These are phyloP conservation scores for Lochmaea capreae DNA, from an alignment of 2,888 invertebrate species.

Conservation along the genomic window DNA sequence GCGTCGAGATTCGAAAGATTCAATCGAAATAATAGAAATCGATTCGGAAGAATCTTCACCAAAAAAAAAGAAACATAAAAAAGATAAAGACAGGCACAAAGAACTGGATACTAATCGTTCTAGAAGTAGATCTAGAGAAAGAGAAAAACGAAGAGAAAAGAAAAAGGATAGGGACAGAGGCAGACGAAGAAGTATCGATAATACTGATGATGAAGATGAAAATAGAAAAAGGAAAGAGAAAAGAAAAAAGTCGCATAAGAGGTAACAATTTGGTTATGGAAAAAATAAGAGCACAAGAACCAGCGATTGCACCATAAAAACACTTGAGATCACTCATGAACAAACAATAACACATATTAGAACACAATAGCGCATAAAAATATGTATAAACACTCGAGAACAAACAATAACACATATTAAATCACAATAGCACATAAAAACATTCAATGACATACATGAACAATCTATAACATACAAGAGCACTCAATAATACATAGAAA, in stretches of 20 bases:
- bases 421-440: no score
- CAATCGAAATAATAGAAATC: conserved; percentile 45
- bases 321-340: no score
- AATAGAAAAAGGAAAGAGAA: conserved; percentile 53
- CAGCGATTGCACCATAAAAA: background rate
- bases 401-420: no score
- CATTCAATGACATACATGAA: no score
- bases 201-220: conserved; percentile 48
- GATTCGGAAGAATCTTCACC: conserved; percentile 35
- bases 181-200: conserved; percentile 36
- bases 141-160: conserved; percentile 58
- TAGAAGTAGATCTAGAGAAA: conserved; percentile 31
- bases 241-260: conserved; percentile 67
- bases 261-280: conserved; percentile 56
- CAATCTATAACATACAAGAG: no score
- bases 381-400: no score
- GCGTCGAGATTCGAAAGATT: conserved; percentile 48
- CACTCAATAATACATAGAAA: no score
- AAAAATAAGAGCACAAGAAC: background rate
- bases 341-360: no score
- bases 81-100: conserved; percentile 15
- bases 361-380: no score
- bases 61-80: conserved; percentile 22
- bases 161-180: conserved; percentile 36
- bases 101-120: conserved; percentile 3